Evolutionary conservation across 2,888 invertebrate genomes (phyloP), one percentile per base, ranked within the genome.

Genomic region (Drosophila peninsularis): DNA sequence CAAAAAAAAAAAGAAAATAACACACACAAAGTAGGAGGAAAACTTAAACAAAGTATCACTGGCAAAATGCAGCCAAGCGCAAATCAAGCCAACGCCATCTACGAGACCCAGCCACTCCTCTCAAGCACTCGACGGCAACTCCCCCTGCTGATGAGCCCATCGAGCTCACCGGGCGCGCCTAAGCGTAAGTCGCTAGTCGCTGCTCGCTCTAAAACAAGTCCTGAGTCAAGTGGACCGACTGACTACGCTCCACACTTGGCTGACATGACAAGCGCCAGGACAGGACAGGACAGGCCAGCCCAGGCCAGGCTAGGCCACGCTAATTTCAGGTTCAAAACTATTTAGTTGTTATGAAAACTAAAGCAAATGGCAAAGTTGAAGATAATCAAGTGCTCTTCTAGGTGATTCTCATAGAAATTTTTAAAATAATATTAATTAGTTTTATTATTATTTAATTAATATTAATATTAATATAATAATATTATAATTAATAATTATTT

Each of bases 1-100:
- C 24, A 37, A 11, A 27, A 11, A 37, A n/a, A 52, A 21, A 50
- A 24, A 10, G n/a, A 34, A 17, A 0, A 4, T 1, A 37, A 7
- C 42, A 42, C 21, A 21, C 14, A 7, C 5, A 37, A 24, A 24
- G 49, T 42, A 37, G 30, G 49, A 62, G 50, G 57, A 73, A 80
- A 82, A 80, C 83, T 88, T 85, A 82, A 88, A 83, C 83, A 88
- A 83, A 88, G 83, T 83, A 88, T 83, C 83, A 71, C 36, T n/a
- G 80, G 83, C 88, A 9, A 52, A 75, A 82, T 77, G 76, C 83
- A 89, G 78, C 76, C 81, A 87, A 85, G 87, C 85, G 77, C 77
- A 83, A 85, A 83, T 75, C 76, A 70, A 80, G 77, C 55, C 71
- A 30, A 71, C 73, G 47, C 42, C 61, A 54, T 57, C 71, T 57